Evolutionary conservation across 2,113 vertebrate species (phyloP).

Genomic region (Eulemur macaco): DNA sequence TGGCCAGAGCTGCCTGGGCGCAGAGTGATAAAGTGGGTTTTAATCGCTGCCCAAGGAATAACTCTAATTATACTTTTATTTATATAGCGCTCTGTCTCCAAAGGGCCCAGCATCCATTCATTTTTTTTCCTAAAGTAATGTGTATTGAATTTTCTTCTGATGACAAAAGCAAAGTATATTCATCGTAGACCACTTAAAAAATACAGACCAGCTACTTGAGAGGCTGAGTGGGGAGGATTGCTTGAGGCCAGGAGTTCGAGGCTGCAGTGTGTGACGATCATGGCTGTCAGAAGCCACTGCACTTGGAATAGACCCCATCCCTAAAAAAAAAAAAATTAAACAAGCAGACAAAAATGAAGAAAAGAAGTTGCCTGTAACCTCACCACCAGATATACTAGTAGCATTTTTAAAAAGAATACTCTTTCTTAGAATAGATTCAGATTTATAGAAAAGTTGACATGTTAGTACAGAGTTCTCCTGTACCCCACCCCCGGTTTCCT

Average conservation of each 20-base stretch:
- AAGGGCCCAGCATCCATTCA: not conserved
- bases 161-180: not conserved
- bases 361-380: not conserved
- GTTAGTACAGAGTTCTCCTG: not conserved
- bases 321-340: not conserved
- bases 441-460: not conserved
- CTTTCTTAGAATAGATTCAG: not conserved
- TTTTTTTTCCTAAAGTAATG: constrained; percentile 15
- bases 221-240: not conserved
- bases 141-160: constrained; percentile 16
- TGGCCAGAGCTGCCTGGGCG: not conserved
- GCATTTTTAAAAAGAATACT: not conserved
- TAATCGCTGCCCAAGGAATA: not conserved
- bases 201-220: not conserved
- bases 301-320: not conserved
- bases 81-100: constrained; percentile 33
- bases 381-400: not conserved
- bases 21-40: constrained; percentile 37
- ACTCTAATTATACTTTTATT: constrained; percentile 57
- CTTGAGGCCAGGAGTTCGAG: not conserved
- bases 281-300: not conserved
- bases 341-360: not conserved
- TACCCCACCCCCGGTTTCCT: not conserved
- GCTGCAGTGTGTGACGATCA: not conserved
- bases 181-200: not conserved